Evolutionary conservation across 2,113 vertebrate species (phyloP), one percentile per base, ranked within the genome.

Genomic region (Rhabdornis inornatus): DNA sequence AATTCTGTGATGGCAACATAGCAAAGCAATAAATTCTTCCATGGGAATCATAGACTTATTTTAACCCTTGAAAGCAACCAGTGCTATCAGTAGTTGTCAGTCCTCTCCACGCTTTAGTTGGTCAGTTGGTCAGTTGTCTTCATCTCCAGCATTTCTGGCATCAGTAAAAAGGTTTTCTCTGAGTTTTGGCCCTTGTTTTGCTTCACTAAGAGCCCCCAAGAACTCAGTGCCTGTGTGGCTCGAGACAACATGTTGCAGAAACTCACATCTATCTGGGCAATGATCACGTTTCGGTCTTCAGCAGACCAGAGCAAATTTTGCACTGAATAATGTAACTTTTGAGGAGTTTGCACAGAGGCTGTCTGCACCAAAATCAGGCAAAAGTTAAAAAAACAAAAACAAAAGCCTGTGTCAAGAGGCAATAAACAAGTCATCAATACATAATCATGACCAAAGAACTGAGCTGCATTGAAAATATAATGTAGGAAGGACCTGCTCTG

Each of bases 281-380:
- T 23, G 52, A 89, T 88, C n/a, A 59, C 1, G 0, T 35, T 86
- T 94, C 0, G 13, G 59, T 61, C 83, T 93, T 66, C 64, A 78
- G 17, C 76, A 89, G 90, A 55, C 59, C 88, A 61, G 13, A 66
- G 27, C 10, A 86, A 55, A 93, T 60, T 90, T 96, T 93, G 56
- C 82, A 88, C 75, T 88, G 92, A 93, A 93, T 94, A 96, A 95
- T 93, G 80, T 30, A 92, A 59, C 60, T 83, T 72, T 37, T 33
- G 44, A 83, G 47, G 71, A 88, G 30, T 82, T 77, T 91, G 55
- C 60, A 70, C 8, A 23, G 90, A 93, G 90, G 50, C 47, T 92
- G 68, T 61, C 83, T 90, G 86, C 44, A 86, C 42, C n/a, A 64
- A 90, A 81, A 88, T 77, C 55, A 66, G 39, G 39, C 12, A 27